These are phyloP conservation scores for Prunella fulvescens DNA, from an alignment of 2,113 vertebrate genomes.

Conservation along the genomic window DNA sequence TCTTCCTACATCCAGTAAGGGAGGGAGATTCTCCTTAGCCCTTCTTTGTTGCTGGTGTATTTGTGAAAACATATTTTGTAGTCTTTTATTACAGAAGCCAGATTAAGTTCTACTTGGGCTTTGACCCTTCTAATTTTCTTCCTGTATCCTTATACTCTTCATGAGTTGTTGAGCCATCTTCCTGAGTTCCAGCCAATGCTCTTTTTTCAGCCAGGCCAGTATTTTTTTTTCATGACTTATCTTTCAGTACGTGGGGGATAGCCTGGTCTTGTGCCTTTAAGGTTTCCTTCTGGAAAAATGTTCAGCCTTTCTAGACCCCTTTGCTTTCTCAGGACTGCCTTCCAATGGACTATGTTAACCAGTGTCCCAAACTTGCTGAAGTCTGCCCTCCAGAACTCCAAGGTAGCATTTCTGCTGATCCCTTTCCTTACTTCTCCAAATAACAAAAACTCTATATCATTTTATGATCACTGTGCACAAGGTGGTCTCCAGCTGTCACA, in stretches of 20 bases:
- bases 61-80: not conserved
- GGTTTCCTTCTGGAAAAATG: not conserved
- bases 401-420: not conserved
- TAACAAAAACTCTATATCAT: not conserved
- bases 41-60: not conserved
- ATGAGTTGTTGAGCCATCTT: not conserved
- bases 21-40: not conserved
- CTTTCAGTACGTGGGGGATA: not conserved
- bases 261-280: not conserved
- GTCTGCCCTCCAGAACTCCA: not conserved
- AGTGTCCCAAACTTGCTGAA: not conserved
- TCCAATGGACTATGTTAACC: not conserved
- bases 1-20: not conserved
- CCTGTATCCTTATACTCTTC: not conserved
- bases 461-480: not conserved
- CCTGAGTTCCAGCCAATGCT: not conserved
- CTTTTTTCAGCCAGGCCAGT: not conserved
- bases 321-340: not conserved
- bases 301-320: not conserved
- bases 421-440: not conserved
- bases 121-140: not conserved
- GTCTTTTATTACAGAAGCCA: not conserved
- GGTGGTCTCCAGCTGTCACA: not conserved
- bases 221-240: not conserved
- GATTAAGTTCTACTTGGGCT: not conserved